These are phyloP conservation scores for Halcyon chelicuti DNA, from an alignment of 2,797 vertebrate species.

Conservation along the genomic window DNA sequence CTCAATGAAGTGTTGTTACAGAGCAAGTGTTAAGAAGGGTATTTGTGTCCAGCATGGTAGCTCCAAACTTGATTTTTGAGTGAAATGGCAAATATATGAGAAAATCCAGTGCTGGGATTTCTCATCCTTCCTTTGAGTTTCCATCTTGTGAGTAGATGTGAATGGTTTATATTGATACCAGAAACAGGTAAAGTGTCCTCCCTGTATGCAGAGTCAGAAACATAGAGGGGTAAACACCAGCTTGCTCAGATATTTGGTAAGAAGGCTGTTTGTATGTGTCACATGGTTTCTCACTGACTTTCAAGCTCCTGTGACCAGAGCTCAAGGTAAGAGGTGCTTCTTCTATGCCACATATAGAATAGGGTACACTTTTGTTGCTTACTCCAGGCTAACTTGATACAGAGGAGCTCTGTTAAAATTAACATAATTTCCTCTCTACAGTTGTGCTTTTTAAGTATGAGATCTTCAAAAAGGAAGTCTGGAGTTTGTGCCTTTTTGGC, in stretches of 20 bases:
- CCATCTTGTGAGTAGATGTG: background rate
- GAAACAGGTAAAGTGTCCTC: background rate
- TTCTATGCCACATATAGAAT: background rate
- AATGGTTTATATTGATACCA: background rate
- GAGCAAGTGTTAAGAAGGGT: background rate
- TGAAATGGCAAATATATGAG: background rate
- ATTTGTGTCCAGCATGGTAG: fast-evolving
- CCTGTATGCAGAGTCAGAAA: background rate
- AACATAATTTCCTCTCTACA: background rate
- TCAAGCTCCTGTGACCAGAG: background rate
- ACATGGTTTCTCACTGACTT: background rate
- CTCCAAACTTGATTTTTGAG: background rate
- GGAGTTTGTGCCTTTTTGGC: background rate
- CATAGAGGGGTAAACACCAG: background rate
- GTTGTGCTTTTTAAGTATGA: background rate
- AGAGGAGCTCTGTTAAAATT: background rate
- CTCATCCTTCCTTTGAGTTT: background rate
- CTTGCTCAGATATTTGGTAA: background rate
- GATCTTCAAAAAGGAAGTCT: background rate
- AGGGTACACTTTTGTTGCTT: background rate
- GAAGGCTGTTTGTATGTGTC: background rate
- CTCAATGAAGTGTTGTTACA: background rate
- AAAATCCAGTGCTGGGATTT: background rate
- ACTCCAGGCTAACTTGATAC: background rate
- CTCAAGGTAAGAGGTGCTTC: background rate